Base-by-base conservation (phyloP, 1,140 invertebrate species). In the Zelostemma sp. region DNA sequence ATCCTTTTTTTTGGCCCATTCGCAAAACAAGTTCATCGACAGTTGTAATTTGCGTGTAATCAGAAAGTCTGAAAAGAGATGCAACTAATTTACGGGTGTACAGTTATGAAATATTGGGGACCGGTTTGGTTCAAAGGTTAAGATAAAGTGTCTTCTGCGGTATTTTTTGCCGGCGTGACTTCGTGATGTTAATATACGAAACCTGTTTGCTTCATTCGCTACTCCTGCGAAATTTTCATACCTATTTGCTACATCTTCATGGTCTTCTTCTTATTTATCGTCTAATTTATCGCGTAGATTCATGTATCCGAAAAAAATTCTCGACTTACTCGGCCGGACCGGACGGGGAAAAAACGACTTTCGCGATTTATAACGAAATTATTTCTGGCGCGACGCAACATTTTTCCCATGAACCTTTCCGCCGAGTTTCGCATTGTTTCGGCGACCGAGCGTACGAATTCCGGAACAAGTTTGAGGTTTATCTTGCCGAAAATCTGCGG, bases 71-170 rank as follows among this genome's bases (percentile, higher is more conserved):
- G 61, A 41, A 72, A 64, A 48, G 57, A 61, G 45, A 65, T 45
- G 46, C 59, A 41, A 48, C 49, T 55, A 66, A 69, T 73, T 66
- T 69, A 59, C 46, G 33, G 35, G 47, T 41, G 17, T 48, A 60
- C 49, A 49, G 54, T 62, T 65, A 55, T 67, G 66, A 69, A 73
- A 68, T 68, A 66, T 69, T 50, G 58, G 25, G 43, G 65, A 72
- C 61, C 66, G 66, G 71, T 73, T 69, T 49, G 62, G 70, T 65
- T 73, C 65, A 73, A 66, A 68, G 71, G 71, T 73, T 66, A 73
- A 68, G 59, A 69, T 66, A 63, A 73, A 66, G 55, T 60, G 59
- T 46, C 57, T 72, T 50, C 53, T 64, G 55, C 50, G 35, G 49
- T 21, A 31, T 63, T 63, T 67, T 63, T 61, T 55, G 49, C 60